Evolutionary conservation across 1,140 invertebrate genomes (phyloP), one percentile per base, ranked within the genome.

Genomic region (Himalopsyche phryganea): DNA sequence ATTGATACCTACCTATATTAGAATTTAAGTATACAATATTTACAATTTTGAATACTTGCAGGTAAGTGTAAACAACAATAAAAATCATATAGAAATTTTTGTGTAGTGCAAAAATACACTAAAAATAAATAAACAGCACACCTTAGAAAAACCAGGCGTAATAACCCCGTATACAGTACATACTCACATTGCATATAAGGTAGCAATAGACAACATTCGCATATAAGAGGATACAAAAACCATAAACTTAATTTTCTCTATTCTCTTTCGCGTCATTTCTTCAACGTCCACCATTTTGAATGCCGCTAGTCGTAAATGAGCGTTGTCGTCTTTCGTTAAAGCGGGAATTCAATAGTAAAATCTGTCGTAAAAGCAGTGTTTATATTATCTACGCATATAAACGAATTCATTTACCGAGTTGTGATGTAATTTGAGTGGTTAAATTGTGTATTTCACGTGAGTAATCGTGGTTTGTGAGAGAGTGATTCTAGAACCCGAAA

Each of bases 231-330:
- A 28, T 28, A 28, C 54, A 50, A 42, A 57, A 50, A 44, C 40
- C 28, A 57, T 50, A 40, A 45, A 48, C 17, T n/a, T n/a, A n/a
- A n/a, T 38, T 20, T 48, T 23, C 45, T 50, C 40, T 44, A 45
- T 59, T 41, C 50, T 49, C 50, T 72, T 73, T 71, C 74, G 75
- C 75, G 74, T 77, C 75, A 76, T 72, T 75, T 73, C 71, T 71
- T 66, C 44, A 46, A 59, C 50, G 75, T 76, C 74, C 75, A 74
- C 75, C 75, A 77, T 77, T 77, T 77, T 76, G 75, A 75, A 76
- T 71, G 74, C 72, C 70, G 74, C 73, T 74, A 71, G 75, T 73
- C 74, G 75, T 72, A 70, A 70, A 50, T 50, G 23, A 45, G 33
- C 54, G 15, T 50, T 45, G 38, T 45, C 42, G 44, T 50, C 54